These are phyloP conservation scores for Macropodus opercularis DNA, from an alignment of 2,797 vertebrate genomes.

Conservation along the genomic window DNA sequence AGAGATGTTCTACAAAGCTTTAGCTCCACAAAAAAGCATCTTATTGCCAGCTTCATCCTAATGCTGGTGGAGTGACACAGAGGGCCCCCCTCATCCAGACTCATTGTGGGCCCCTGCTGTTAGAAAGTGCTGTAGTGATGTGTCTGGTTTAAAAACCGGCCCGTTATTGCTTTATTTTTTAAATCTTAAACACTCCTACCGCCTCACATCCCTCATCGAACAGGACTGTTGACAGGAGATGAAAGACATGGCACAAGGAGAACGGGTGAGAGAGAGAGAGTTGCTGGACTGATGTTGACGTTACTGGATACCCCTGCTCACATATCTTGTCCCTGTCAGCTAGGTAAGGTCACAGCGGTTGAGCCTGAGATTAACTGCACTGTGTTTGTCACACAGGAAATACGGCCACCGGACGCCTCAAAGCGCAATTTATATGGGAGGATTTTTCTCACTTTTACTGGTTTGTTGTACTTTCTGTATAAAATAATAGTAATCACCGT, in stretches of 20 bases:
- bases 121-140: neutral
- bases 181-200: slow-evolving; percentile 24
- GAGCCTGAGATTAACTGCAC: neutral
- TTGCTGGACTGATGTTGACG: slow-evolving; percentile 28
- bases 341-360: slow-evolving; percentile 16
- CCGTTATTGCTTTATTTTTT: slow-evolving; percentile 24
- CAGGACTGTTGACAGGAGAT: slow-evolving; percentile 33
- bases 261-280: slow-evolving; percentile 1
- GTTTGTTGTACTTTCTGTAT: too few relatives aligned
- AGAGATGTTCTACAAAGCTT: neutral
- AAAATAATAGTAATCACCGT: too few relatives aligned
- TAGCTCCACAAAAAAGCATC: neutral
- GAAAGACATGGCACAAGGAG: neutral
- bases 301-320: slow-evolving; percentile 24
- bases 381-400: neutral
- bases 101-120: too few relatives aligned
- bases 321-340: slow-evolving; percentile 18
- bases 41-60: neutral
- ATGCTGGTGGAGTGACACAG: slow-evolving; percentile 2
- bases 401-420: too few relatives aligned
- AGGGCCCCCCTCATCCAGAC: too few relatives aligned
- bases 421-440: too few relatives aligned
- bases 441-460: too few relatives aligned
- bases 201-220: slow-evolving; percentile 46
- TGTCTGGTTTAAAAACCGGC: slow-evolving; percentile 39